Percentiles rank a stretch among this genome's conserved stretches.
Conservation (phyloP, 2,113 vertebrate genomes). For the Hippocampus barbouri region DNA sequence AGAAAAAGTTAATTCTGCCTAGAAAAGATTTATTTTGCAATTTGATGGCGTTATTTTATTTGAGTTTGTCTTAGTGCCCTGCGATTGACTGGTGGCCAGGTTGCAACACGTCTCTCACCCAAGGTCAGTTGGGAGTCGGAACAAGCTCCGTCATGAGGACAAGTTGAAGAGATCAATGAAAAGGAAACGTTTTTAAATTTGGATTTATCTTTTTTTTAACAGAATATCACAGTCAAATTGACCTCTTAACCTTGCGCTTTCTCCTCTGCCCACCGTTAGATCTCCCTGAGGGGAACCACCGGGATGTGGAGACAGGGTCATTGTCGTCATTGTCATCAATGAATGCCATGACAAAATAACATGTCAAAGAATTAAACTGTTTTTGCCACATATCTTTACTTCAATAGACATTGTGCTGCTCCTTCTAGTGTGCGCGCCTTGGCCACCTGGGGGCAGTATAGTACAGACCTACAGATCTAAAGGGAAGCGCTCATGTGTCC, state of each 20-base stretch:
- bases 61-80: neutral
- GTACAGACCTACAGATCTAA: neutral
- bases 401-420: neutral
- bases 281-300: slow-evolving; percentile 9
- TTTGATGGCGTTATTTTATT: neutral
- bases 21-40: neutral
- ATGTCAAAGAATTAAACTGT: too few relatives aligned
- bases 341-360: too few relatives aligned
- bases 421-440: neutral
- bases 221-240: neutral
- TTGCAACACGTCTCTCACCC: neutral
- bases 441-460: neutral
- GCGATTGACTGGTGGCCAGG: neutral
- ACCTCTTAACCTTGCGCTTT: slow-evolving; percentile 12
- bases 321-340: neutral
- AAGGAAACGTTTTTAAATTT: neutral
- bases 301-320: slow-evolving; percentile 15
- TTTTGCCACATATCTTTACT: neutral
- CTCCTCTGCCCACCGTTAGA: slow-evolving; percentile 16
- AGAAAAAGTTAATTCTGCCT: neutral
- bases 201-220: neutral
- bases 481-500: neutral
- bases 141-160: neutral
- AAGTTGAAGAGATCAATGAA: neutral
- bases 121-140: neutral